These are phyloP conservation scores for Echinarachnius parma DNA, from an alignment of 53 echinoderm and acorn worm genomes.

Conservation along the genomic window DNA sequence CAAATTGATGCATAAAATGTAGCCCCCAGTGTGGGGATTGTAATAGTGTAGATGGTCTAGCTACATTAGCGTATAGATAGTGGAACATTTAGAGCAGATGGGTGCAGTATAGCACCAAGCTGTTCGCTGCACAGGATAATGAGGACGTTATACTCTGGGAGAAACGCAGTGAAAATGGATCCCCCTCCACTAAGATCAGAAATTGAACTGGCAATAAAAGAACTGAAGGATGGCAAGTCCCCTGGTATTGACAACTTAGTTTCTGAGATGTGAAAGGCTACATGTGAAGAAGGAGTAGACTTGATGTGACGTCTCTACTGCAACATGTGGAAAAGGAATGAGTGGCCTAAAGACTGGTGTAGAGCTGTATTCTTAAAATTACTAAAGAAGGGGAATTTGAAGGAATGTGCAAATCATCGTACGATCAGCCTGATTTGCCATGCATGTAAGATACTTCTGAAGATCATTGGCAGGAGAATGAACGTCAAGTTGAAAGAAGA, in stretches of 20 bases:
- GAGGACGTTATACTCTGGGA: background rate
- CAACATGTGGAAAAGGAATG: background rate
- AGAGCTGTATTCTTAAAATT: background rate
- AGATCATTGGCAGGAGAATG: too few species aligned
- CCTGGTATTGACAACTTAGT: background rate
- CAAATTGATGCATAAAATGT: too few species aligned
- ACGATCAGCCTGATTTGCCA: too few species aligned
- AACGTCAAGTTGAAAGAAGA: too few species aligned
- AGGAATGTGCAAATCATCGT: too few species aligned
- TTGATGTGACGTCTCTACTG: background rate
- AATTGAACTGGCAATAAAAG: background rate
- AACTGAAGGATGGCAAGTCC: background rate
- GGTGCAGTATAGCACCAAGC: too few species aligned
- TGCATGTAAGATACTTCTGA: too few species aligned
- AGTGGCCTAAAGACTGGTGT: background rate
- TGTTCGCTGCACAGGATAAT: background rate
- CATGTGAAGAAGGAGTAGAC: background rate
- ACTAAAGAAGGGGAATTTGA: background rate
- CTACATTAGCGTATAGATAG: too few species aligned
- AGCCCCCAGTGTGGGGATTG: too few species aligned
- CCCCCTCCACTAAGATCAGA: background rate
- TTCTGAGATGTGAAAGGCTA: background rate
- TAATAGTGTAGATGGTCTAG: too few species aligned
- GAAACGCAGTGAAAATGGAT: background rate
- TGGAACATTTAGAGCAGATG: too few species aligned